Base-by-base conservation (phyloP, 1,140 invertebrate genomes). In the Drosophila parvula region DNA sequence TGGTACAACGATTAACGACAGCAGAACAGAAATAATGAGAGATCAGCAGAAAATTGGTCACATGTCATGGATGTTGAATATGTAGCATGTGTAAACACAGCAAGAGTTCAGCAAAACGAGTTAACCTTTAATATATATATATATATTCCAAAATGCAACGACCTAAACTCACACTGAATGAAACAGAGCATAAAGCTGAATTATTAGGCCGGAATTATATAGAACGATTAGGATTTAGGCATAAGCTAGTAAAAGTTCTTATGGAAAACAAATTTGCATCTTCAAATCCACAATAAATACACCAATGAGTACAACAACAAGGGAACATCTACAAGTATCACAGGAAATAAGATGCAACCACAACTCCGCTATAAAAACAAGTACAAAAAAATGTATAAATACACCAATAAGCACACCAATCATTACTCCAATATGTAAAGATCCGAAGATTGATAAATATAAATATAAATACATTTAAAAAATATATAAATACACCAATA, bases 41-140 rank as follows among this genome's bases (percentile, higher is more conserved):
- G 58, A 65, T 65, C 63, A 63, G 63, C 58, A 38, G n/a, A 65
- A 65, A 44, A 65, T 63, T 65, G 36, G 62, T 44, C 41, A 65
- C 40, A 65, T 62, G 62, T 62, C 62, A 62, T 62, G 63, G 32
- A 34, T 28, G 59, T 36, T 47, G 22, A 32, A 22, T 47, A 36
- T 47, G 36, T 38, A 18, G 22, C 57, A 65, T 38, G 57, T 36
- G 41, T 36, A 61, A 64, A 34, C 16, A 10, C 53, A 59, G 11
- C 22, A 3, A 43, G 16, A 44, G 18, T 22, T 58, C n/a, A 32
- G 16, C 38, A 38, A 22, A 58, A 18, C 58, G 34, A 34, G 22
- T 61, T 11, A 18, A 22, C 10, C 16, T 27, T 43, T 14, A 9
- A 8, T 16, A 32, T 30, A 27, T 18, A 12, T 30, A n/a, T 12